Evolutionary conservation across 2,888 invertebrate species (phyloP).

Genomic region (Drosophila rubida): DNA sequence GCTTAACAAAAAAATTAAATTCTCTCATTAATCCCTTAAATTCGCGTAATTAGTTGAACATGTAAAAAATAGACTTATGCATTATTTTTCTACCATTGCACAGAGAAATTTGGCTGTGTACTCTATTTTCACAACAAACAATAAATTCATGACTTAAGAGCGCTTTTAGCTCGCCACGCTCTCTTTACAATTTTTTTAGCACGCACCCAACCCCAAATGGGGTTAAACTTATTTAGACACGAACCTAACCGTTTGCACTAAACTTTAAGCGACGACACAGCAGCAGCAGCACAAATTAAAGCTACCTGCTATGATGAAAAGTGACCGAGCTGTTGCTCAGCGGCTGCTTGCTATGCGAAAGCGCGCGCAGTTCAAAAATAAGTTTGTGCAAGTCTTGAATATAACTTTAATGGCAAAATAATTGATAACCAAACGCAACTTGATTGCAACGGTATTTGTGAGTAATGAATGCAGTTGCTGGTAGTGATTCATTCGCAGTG

Average conservation of each 20-base stretch:
- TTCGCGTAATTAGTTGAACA: too few relatives aligned
- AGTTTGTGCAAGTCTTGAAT: too few relatives aligned
- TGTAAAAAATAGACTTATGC: too few relatives aligned
- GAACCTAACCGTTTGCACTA: conserved; percentile 17
- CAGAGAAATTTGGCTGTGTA: too few relatives aligned
- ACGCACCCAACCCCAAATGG: conserved; percentile 22
- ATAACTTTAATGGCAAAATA: not conserved
- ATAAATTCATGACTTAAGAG: too few relatives aligned
- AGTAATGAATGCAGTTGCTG: not conserved
- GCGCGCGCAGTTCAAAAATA: not conserved
- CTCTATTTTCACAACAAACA: too few relatives aligned
- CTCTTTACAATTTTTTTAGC: not conserved
- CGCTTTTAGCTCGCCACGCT: not conserved
- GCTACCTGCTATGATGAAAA: not conserved
- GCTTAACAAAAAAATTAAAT: too few relatives aligned
- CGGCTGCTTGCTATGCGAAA: not conserved
- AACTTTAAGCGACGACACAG: not conserved
- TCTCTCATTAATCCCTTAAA: too few relatives aligned
- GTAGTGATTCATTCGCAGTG: conserved; percentile 12
- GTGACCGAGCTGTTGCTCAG: not conserved
- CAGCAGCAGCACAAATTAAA: not conserved
- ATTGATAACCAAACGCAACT: not conserved
- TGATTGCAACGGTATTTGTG: not conserved
- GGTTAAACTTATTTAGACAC: not conserved
- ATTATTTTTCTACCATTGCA: too few relatives aligned